phyloP scores from a whole-genome alignment of 2,797 vertebrate species.

The Pagetopsis macropterus region DNA sequence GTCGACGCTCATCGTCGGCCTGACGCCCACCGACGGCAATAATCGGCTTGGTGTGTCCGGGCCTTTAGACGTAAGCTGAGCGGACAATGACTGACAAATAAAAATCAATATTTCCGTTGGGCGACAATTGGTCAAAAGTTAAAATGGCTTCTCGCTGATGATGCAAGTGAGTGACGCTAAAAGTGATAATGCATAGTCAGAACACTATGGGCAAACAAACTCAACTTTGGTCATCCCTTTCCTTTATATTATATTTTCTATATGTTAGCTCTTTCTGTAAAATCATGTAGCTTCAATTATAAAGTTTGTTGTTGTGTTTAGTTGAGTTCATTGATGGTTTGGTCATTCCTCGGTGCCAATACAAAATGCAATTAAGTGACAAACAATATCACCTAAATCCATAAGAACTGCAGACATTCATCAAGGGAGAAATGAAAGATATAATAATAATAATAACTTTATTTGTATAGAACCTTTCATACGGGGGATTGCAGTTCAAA shows the following conservation, averaged over 20 bases:
- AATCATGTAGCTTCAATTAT: slow-evolving; percentile 28
- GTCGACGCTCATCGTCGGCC: no score
- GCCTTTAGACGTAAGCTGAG: no score
- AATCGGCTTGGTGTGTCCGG: no score
- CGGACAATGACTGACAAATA: background rate
- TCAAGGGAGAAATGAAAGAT: background rate
- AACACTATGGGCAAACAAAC: slow-evolving; percentile 35
- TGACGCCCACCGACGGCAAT: no score
- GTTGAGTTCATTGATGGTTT: slow-evolving; percentile 32
- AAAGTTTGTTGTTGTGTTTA: slow-evolving; percentile 11
- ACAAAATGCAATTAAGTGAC: slow-evolving; percentile 22
- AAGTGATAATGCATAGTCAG: slow-evolving; percentile 49
- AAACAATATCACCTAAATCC: slow-evolving; percentile 15
- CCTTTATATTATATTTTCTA: slow-evolving; percentile 32
- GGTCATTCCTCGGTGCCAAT: slow-evolving; percentile 14
- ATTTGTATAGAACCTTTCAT: no score
- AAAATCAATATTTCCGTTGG: background rate
- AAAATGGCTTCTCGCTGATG: background rate
- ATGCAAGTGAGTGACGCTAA: slow-evolving; percentile 8
- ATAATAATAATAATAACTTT: no score
- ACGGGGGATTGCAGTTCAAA: no score
- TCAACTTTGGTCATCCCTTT: slow-evolving; percentile 48
- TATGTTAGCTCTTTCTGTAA: slow-evolving; percentile 22
- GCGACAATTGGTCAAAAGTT: background rate
- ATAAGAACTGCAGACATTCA: background rate